Base-by-base conservation (phyloP, 1,140 invertebrate species). In the Andrena cerasifolii region DNA sequence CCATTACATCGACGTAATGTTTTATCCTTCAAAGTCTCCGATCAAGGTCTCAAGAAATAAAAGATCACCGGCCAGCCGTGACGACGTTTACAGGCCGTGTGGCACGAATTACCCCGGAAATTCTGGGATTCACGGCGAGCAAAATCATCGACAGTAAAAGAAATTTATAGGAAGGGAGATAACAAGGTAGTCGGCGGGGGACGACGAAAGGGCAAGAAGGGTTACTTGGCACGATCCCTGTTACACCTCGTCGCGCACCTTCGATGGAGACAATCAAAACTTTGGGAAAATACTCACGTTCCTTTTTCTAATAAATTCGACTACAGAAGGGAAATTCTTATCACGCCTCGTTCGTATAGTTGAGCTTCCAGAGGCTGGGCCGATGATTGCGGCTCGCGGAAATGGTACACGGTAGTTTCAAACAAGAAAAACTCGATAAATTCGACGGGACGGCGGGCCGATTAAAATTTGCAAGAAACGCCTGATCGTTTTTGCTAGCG, bases 291-390 rank as follows among this genome's bases (percentile, higher is more conserved):
- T 45, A 31, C 28, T 68, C 54, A 59, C 65, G 63, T 65, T 53
- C 28, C 66, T 40, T 51, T 73, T 36, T 68, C 36, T 59, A 76
- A 76, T 67, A 76, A 76, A 76, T 77, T 47, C n/a, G 5, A 59
- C 40, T 58, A 33, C 18, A 47, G 40, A 2, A 59, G 28, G 31
- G 14, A 61, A 33, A 76, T 68, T 76, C 43, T 49, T 33, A 76
- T 76, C 74, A 63, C 61, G 63, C 7, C n/a, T 61, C 43, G 16
- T 74, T 74, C 72, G 28, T 40, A 61, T 16, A 72, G 65, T 71
- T 54, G 53, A 70, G 56, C 36, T 70, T 70, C 7, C 16, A 28
- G 26, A 68, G 66, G 51, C 24, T n/a, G 51, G 14, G 4, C 33
- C n/a, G 26, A 56, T n/a, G 51, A 10, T 16, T 43, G 26, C 26